Conservation (phyloP, 2,113 vertebrate species). For the Noturus placidus region DNA sequence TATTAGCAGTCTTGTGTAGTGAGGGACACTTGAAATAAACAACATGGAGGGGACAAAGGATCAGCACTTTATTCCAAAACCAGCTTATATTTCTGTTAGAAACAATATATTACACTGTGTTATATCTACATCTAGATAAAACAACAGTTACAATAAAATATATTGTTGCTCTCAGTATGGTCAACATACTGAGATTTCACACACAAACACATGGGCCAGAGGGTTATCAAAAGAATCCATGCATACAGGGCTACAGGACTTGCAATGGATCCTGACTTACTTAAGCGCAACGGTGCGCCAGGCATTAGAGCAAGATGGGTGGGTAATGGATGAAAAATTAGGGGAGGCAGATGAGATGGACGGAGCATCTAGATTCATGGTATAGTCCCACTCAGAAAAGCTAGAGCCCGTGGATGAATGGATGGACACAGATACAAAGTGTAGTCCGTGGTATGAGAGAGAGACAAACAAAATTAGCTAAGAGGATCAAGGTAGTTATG, state of each 20-base stretch:
- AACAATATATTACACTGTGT: not conserved
- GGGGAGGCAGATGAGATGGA: constrained; percentile 74
- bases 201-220: constrained; percentile 17
- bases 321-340: constrained; percentile 71
- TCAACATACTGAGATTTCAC: constrained; percentile 11
- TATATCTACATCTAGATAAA: not conserved
- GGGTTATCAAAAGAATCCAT: constrained; percentile 45
- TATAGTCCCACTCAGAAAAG: constrained; percentile 67
- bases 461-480: constrained; percentile 45
- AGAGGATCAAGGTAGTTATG: constrained; percentile 47
- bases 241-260: constrained; percentile 15
- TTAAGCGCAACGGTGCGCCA: constrained; percentile 74
- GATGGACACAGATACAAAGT: constrained; percentile 62
- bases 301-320: constrained; percentile 71
- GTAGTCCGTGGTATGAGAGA: constrained; percentile 51
- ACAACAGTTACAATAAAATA: not conserved
- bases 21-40: not conserved
- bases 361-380: constrained; percentile 64
- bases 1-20: not conserved
- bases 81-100: not conserved
- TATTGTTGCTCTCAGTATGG: not conserved
- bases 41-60: not conserved
- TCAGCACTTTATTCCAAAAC: not conserved
- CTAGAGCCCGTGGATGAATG: constrained; percentile 54
- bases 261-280: constrained; percentile 70